Evolutionary conservation across 2,797 vertebrate species (phyloP), one percentile per base, ranked within the genome.

Genomic region (Poeciliopsis gracilis): DNA sequence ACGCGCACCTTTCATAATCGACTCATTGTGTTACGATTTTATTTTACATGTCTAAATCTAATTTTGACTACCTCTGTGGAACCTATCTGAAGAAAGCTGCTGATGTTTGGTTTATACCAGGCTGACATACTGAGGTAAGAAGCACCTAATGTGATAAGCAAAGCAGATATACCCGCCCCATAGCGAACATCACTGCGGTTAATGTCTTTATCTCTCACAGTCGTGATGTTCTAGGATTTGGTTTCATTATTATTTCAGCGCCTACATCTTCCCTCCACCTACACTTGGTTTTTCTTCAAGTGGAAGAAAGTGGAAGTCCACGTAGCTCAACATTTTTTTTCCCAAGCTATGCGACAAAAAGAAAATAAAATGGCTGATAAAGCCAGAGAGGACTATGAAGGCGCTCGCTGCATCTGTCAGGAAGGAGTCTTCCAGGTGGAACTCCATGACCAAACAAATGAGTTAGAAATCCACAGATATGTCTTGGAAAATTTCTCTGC

Each of bases 391-490:
- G 12, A 0, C 69, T 41, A 49, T 73, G 47, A 0, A 1, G 80
- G 69, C 38, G 28, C 59, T 16, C 28, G 45, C 73, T 53, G 25
- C 67, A 41, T 23, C 59, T 41, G 36, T 76, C 49, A 74, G 38
- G 63, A 23, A 76, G 74, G 51, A 75, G 67, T 57, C 4, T 57
- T 57, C 25, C 55, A 57, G n/a, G 11, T 77, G 46, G 67, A 83
- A 46, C 75, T 75, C 33, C 70, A 9, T 76, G 55, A 76, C 63
- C 66, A 41, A 79, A 46, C 70, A 72, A 75, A 73, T 75, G 41
- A 61, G 30, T 77, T 8, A 66, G 74, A 77, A 59, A 75, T 38
- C 74, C 20, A 63, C 36, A 79, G 46, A 82, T 73, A 82, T 75
- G 67, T 77, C 73, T 74, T 30, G 49, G 45, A 61, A 5, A 28